These are phyloP conservation scores for Sebastes taczanowskii DNA, from an alignment of 2,797 vertebrate genomes.

Conservation along the genomic window DNA sequence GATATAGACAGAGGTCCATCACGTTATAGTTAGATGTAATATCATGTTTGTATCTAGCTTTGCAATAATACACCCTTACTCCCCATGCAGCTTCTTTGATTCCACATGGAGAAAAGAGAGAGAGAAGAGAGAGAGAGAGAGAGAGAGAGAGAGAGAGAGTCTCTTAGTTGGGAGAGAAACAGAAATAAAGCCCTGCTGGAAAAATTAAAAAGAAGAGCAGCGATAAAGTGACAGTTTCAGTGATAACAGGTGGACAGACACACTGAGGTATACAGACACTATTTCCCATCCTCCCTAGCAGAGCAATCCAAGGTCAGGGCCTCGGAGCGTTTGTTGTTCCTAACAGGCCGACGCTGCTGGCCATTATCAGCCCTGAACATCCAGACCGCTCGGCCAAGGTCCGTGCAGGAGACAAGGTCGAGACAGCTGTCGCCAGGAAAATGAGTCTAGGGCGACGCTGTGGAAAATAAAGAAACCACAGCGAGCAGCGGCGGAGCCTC, in stretches of 20 bases:
- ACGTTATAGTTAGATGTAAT: no score
- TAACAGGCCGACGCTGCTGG: conserved; percentile 13
- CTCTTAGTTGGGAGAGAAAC: not conserved
- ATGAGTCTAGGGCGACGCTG: conserved; percentile 16
- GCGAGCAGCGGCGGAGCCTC: not conserved
- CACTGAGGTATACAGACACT: not conserved
- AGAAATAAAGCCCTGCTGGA: not conserved
- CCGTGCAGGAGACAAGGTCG: not conserved
- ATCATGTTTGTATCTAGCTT: not conserved
- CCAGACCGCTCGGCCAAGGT: not conserved
- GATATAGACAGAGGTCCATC: rapidly evolving
- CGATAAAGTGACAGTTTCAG: not conserved
- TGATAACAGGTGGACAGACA: conserved; percentile 2
- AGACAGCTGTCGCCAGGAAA: conserved; percentile 9
- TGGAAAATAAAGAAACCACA: not conserved
- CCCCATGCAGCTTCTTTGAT: not conserved
- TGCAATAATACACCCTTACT: no score
- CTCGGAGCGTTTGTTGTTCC: conserved; percentile 17
- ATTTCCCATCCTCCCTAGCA: not conserved
- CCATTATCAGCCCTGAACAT: conserved; percentile 29
- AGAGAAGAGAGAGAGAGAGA: no score
- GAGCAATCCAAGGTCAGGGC: conserved; percentile 21
- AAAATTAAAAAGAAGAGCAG: not conserved
- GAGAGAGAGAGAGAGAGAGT: no score
- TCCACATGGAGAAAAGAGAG: not conserved